Evolutionary conservation across 2,113 vertebrate species (phyloP).

Genomic region (Vireo altiloquus): DNA sequence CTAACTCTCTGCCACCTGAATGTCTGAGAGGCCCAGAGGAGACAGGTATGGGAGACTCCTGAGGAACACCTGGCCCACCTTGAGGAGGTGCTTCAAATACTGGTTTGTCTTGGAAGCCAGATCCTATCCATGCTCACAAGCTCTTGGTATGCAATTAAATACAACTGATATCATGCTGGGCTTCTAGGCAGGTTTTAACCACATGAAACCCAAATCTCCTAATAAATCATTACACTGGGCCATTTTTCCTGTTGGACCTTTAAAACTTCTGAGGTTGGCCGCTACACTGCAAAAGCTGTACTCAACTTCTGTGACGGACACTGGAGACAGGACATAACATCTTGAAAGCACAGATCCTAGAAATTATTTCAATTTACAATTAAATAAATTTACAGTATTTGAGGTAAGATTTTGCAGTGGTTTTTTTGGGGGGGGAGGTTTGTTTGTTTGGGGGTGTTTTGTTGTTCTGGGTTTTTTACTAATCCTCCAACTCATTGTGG

Average conservation of each 20-base stretch:
- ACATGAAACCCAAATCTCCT: background rate
- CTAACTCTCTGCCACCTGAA: background rate
- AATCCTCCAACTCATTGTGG: background rate
- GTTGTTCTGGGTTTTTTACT: background rate
- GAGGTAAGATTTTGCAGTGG: background rate
- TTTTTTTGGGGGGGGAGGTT: background rate
- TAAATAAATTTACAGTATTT: background rate
- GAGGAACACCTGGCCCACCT: background rate
- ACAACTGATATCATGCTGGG: background rate
- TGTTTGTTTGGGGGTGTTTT: background rate
- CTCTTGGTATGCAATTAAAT: background rate
- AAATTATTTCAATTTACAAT: background rate
- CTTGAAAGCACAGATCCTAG: background rate
- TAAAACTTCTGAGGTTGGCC: background rate
- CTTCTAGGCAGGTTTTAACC: background rate
- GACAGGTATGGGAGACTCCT: background rate
- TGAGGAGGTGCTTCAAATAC: background rate
- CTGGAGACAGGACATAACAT: rapidly evolving
- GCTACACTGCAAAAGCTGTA: background rate
- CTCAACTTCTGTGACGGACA: background rate
- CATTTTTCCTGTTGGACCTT: background rate
- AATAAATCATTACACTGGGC: background rate
- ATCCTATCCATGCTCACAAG: background rate
- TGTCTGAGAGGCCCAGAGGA: background rate
- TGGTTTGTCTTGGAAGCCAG: background rate